Evolutionary conservation across 2,113 vertebrate genomes (phyloP), one percentile per base, ranked within the genome.

Genomic region (Sakesphorus luctuosus): DNA sequence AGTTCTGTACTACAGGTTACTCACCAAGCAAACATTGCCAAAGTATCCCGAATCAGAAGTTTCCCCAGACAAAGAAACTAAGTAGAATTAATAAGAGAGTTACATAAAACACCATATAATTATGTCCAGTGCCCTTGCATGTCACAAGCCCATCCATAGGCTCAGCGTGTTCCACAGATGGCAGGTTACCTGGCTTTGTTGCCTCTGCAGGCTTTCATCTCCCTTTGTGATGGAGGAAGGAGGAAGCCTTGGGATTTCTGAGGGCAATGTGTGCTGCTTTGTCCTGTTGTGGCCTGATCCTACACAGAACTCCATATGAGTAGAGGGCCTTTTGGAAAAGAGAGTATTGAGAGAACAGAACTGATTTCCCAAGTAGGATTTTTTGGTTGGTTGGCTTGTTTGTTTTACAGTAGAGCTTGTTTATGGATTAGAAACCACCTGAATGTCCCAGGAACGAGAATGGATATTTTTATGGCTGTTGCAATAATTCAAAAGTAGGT

Each of bases 181-280:
- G 10, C 18, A 58, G 6, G 43, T 43, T 40, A 24, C 21, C 11
- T 26, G 50, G 10, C 17, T 69, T 23, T 56, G 6, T 4, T 47
- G 18, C 15, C 25, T 53, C 43, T n/a, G 33, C 31, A 71, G 17
- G 21, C 10, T 71, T 36, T 31, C 21, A 53, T 24, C 15, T 63
- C 25, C 18, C 5, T 25, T 56, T 40, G 31, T 13, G 18, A 2
- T 1, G 7, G 33, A 71, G 28, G 18, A 88, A 61, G 24, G 17
- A 68, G 16, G 13, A 65, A 65, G 9, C 13, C 11, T 26, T 31
- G 29, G 10, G 5, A 33, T 43, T 67, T 67, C 29, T 77, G 21
- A 18, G 21, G 9, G 10, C 25, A 40, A 5, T 0, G 0, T 5
- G 9, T 8, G 26, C 49, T 49, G 20, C 21, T 40, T 81, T 38